Evolutionary conservation across 2,888 invertebrate species (phyloP), one percentile per base, ranked within the genome.

Genomic region (Siphonodentalium dalli): DNA sequence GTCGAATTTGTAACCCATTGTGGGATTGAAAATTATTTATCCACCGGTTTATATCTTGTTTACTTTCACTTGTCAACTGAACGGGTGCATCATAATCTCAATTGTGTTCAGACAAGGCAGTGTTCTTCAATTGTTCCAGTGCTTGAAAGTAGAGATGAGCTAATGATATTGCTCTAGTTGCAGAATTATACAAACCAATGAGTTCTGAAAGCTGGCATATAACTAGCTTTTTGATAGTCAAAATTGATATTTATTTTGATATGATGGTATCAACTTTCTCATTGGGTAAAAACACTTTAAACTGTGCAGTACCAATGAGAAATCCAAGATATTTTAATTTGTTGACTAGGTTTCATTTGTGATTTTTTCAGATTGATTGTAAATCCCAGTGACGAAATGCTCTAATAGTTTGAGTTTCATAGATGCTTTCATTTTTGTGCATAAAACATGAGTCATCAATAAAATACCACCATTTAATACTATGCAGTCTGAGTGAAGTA

Each of bases 371-470:
- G n/a, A n/a, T n/a, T n/a, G n/a, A n/a, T n/a, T n/a, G n/a, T n/a
- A n/a, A n/a, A n/a, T n/a, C 38, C 38, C n/a, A 38, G 20, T 8
- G n/a, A 15, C 20, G n/a, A 20, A 9, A 38, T 6, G 24, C 11
- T 6, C 13, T 23, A 21, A 2, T 38, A 7, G 38, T 38, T 13
- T 38, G 13, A 4, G 20, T 13, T 5, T 13, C 18, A 38, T 24
- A 38, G 5, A n/a, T 15, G 7, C 21, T 11, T 20, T 38, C 8
- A 18, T n/a, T 20, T 8, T 38, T 13, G 13, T 38, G 6, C 38
- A 38, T 38, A 38, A 38, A 23, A 1, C 21, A 24, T 4, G 29
- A 37, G 20, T 48, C 33, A 24, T 48, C 48, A 24, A 48, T 37
- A 20, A 40, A 40, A 40, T 38, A 28, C 8, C 26, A 26, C 21